These are phyloP conservation scores for Oligia fasciuncula DNA, from an alignment of 2,888 invertebrate species.

Conservation along the genomic window DNA sequence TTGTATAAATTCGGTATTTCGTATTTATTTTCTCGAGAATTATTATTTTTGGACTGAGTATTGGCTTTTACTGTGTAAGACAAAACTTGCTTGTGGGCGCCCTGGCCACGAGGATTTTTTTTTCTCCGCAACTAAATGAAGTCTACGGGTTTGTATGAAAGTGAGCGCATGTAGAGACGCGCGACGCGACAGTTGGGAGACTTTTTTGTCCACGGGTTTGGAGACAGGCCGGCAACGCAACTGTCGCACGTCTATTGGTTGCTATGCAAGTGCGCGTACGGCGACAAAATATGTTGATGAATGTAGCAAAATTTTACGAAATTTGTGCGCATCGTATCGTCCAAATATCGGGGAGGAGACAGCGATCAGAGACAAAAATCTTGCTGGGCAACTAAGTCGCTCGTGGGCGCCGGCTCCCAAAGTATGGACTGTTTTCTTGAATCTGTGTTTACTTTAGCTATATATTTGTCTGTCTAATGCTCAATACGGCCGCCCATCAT, in stretches of 20 bases:
- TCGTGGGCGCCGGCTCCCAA: no score
- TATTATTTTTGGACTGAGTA: conserved; percentile 28
- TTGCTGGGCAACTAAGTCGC: not conserved
- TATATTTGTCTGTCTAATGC: not conserved
- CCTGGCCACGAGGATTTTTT: not conserved
- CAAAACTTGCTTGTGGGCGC: no score
- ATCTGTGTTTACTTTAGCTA: not conserved
- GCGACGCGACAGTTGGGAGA: not conserved
- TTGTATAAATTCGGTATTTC: conserved; percentile 49
- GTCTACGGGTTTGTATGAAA: not conserved
- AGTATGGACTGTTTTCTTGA: not conserved
- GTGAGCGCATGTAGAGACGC: not conserved
- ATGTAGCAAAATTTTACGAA: not conserved
- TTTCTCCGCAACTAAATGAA: not conserved
- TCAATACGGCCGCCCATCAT: not conserved
- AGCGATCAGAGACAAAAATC: not conserved
- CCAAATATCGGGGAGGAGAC: not conserved
- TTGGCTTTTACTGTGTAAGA: not conserved
- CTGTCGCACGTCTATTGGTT: not conserved
- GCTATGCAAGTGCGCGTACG: not conserved
- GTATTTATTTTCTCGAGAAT: conserved; percentile 3
- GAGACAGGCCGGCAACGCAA: not conserved
- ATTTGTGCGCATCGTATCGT: not conserved
- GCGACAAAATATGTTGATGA: not conserved
- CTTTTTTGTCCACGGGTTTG: not conserved